Conservation (phyloP, 2,113 vertebrate genomes). For the Hydrolagus affinis region DNA sequence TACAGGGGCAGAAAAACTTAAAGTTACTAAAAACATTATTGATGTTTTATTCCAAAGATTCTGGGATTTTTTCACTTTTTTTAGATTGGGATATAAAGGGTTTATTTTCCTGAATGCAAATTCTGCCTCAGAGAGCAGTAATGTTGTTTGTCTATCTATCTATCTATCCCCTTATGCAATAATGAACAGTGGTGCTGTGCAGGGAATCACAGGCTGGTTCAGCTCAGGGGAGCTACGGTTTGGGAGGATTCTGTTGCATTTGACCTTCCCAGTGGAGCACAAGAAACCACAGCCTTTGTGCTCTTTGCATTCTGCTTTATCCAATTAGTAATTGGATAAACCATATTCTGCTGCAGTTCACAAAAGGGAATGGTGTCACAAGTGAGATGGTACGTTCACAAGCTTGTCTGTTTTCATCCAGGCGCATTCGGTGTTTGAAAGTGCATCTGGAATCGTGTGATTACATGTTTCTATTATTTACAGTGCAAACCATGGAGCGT, state of each 20-base stretch:
- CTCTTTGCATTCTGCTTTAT: not conserved
- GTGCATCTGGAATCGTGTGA: not conserved
- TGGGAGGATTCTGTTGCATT: not conserved
- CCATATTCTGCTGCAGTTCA: too few species aligned
- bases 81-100: not conserved
- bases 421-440: not conserved
- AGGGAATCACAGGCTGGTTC: not conserved
- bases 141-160: too few species aligned
- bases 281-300: not conserved
- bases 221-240: not conserved
- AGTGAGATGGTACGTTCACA: not conserved
- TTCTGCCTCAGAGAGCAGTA: not conserved
- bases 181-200: not conserved
- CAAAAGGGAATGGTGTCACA: not conserved
- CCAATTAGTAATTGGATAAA: not conserved
- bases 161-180: not conserved
- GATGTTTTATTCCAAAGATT: constrained; percentile 16
- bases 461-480: not conserved
- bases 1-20: too few species aligned
- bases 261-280: not conserved
- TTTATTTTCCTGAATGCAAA: not conserved
- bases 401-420: not conserved
- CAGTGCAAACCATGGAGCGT: too few species aligned
- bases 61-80: not conserved
- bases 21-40: not conserved